Evolutionary conservation across 2,113 vertebrate species (phyloP).

Genomic region (Dipodomys spectabilis): DNA sequence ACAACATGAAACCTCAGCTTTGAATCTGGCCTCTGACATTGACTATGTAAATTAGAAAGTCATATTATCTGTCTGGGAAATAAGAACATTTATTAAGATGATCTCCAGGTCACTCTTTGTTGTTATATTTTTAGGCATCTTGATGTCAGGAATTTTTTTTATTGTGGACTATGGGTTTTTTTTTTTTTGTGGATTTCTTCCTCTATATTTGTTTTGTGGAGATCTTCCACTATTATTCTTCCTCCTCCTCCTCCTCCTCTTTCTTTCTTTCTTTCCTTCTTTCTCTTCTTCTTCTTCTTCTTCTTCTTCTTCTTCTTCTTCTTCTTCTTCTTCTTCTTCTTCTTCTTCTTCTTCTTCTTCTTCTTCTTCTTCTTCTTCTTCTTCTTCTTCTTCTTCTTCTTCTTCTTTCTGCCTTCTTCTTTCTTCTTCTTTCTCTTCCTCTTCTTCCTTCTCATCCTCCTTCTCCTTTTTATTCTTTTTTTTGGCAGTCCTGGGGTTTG

Average conservation of each 20-base stretch:
- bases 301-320: fast-evolving
- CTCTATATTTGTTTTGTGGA: not conserved
- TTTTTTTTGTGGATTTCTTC: not conserved
- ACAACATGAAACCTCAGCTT: not conserved
- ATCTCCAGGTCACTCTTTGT: not conserved
- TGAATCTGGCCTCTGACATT: not conserved
- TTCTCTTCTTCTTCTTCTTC: fast-evolving
- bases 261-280: fast-evolving
- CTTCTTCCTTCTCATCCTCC: no score
- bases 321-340: no score
- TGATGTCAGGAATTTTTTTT: conserved; percentile 11
- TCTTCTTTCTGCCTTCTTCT: no score
- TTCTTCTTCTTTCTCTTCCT: no score
- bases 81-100: not conserved
- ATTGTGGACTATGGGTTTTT: not conserved
- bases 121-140: conserved; percentile 18
- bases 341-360: no score
- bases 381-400: no score
- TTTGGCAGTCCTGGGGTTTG: no score
- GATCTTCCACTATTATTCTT: no score
- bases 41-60: not conserved
- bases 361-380: no score
- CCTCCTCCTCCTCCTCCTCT: no score
- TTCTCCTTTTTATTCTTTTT: no score
- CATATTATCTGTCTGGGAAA: not conserved